Evolutionary conservation across 2,888 invertebrate genomes (phyloP), one percentile per base, ranked within the genome.

Genomic region (Drepanosiphum platanoidis): DNA sequence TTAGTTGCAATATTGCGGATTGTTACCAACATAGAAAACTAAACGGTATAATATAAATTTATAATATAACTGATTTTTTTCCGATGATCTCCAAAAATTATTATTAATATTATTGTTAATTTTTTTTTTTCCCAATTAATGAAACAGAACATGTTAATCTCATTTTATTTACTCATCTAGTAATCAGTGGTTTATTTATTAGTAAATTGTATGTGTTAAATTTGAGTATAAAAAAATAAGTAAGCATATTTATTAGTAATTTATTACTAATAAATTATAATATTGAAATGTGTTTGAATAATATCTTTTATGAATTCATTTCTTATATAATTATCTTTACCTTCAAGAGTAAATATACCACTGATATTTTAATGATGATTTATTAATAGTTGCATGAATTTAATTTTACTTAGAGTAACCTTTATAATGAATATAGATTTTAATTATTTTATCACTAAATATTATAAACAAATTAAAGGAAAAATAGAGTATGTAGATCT

Each of bases 1-100:
- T 68, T 74, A 22, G 15, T 80, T 39, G 1, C 52, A 58, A 58
- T 34, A 66, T 70, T 52, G 27, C 30, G 22, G 11, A 1, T 71
- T 58, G n/a, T 42, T 61, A 72, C 71, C 58, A 42, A 71, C 11
- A 32, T 30, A 18, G 9, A 36, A 79, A 81, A 80, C 32, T 36
- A 58, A 30, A 71, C n/a, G 30, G 39, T 18, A 80, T 46, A n/a
- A n/a, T 7, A 61, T 30, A 30, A 52, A 30, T 61, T 61, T 61
- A 27, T 64, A 3, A 22, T 70, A 27, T 39, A 52, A 70, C 32
- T 71, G 81, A 61, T 71, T 81, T 81, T 42, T 81, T 39, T 58
- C n/a, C 15, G 15, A 71, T 81, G 81, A 81, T 81, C 81, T 81
- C 81, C 61, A 71, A 58, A 81, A 71, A 71, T 71, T 58, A 58